Conservation (phyloP, 2,888 invertebrate species). For the Tachystola acroxantha region DNA sequence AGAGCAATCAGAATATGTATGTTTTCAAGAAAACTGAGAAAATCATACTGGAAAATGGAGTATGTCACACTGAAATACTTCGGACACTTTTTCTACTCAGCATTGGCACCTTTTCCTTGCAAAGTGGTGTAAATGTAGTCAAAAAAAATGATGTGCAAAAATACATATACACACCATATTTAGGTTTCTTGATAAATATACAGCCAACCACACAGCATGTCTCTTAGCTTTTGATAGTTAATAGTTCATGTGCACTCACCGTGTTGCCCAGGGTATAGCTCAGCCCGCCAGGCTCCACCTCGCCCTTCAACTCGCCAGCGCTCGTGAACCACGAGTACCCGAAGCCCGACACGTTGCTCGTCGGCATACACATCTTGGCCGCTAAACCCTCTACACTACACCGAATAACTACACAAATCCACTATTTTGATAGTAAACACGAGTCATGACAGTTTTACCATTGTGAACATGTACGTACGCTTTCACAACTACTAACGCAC, state of each 20-base stretch:
- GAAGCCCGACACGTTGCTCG: constrained; percentile 73
- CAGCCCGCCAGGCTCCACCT: constrained; percentile 71
- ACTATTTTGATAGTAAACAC: constrained; percentile 70
- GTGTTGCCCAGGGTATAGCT: constrained; percentile 73
- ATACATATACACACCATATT: no score
- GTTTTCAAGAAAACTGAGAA: no score
- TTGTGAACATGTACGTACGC: constrained; percentile 70
- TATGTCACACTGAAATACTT: no score
- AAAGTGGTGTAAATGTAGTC: no score
- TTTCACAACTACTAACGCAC: constrained; percentile 72
- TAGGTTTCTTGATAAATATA: no score
- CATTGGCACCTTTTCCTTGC: no score
- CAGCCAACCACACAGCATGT: no score
- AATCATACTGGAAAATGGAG: no score
- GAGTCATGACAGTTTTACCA: constrained; percentile 71
- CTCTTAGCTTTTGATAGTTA: no score
- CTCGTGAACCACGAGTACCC: constrained; percentile 75
- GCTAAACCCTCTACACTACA: constrained; percentile 40
- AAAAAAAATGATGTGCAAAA: no score
- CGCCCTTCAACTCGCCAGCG: constrained; percentile 68
- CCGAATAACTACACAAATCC: constrained; percentile 58
- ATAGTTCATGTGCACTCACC: constrained; percentile 48
- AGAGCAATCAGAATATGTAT: no score
- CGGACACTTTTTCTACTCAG: no score
- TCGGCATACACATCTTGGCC: constrained; percentile 75